Evolutionary conservation across 2,113 vertebrate genomes (phyloP).

Genomic region (Salvator merianae): DNA sequence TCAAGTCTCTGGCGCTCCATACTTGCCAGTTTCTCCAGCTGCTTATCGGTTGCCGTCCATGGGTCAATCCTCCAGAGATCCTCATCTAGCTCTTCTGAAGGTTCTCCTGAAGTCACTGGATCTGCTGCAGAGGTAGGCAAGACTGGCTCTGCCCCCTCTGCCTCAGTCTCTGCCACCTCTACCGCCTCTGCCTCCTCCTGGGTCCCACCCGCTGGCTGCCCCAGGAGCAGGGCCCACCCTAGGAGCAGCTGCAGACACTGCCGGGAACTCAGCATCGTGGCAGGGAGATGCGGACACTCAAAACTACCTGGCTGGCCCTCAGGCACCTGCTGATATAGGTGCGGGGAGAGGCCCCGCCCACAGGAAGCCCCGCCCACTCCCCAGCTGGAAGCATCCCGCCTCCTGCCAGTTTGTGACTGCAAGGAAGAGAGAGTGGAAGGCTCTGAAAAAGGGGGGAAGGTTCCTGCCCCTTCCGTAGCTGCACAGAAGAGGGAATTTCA

Average conservation of each 20-base stretch:
- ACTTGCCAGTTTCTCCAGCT: no score
- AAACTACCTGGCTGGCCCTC: neutral
- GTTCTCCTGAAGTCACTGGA: no score
- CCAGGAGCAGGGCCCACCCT: neutral
- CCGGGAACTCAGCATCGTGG: neutral
- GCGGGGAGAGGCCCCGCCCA: neutral
- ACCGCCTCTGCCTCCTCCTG: neutral
- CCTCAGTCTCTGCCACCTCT: accelerated
- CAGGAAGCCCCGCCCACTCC: neutral
- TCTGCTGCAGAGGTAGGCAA: no score
- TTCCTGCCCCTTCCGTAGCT: no score
- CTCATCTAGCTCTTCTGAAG: no score
- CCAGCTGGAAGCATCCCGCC: neutral
- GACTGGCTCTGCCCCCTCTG: neutral
- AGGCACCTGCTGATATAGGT: neutral
- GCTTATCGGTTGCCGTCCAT: no score
- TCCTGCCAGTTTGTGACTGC: neutral
- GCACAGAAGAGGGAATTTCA: no score
- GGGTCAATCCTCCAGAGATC: no score
- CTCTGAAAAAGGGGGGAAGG: no score
- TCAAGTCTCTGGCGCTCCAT: no score
- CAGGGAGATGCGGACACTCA: neutral
- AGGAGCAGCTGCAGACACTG: neutral
- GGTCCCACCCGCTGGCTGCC: neutral
- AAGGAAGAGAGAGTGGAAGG: no score